These are phyloP conservation scores for Onychomys torridus DNA, from an alignment of 2,797 vertebrate genomes.

Conservation along the genomic window DNA sequence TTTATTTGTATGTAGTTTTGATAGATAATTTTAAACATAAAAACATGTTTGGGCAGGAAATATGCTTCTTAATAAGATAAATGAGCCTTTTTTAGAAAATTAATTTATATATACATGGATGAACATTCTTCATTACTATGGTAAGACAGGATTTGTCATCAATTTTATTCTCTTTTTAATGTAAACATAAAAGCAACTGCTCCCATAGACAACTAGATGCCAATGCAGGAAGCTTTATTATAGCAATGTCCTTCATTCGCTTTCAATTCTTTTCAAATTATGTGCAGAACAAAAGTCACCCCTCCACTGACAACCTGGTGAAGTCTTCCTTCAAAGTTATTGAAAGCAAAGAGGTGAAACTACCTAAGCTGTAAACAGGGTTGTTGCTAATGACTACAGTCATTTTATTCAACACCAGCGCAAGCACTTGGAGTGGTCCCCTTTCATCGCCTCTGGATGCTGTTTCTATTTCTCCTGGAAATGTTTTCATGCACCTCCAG, in stretches of 20 bases:
- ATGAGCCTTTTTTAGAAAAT: constrained; percentile 36
- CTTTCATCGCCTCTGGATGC: not conserved
- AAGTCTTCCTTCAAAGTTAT: not conserved
- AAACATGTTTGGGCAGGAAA: constrained; percentile 25
- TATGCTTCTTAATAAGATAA: constrained; percentile 54
- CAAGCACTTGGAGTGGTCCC: not conserved
- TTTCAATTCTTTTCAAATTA: constrained; percentile 28
- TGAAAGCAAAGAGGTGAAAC: not conserved
- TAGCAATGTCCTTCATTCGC: not conserved
- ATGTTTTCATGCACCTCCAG: not conserved
- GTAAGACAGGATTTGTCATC: not conserved
- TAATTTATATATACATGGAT: constrained; percentile 40
- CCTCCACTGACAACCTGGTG: not conserved
- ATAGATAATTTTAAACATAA: constrained; percentile 39
- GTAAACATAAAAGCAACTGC: not conserved
- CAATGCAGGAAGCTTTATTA: not conserved
- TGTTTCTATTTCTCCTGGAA: not conserved
- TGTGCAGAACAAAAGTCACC: not conserved
- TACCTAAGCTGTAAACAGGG: not conserved
- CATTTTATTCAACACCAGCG: not conserved
- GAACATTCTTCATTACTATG: constrained; percentile 33
- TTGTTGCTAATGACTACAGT: not conserved
- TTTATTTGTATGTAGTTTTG: constrained; percentile 54
- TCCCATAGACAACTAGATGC: not conserved
- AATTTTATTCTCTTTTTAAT: constrained; percentile 16